Evolutionary conservation across 2,888 invertebrate genomes (phyloP), one percentile per base, ranked within the genome.

Genomic region (Eustalomyia histrio): DNA sequence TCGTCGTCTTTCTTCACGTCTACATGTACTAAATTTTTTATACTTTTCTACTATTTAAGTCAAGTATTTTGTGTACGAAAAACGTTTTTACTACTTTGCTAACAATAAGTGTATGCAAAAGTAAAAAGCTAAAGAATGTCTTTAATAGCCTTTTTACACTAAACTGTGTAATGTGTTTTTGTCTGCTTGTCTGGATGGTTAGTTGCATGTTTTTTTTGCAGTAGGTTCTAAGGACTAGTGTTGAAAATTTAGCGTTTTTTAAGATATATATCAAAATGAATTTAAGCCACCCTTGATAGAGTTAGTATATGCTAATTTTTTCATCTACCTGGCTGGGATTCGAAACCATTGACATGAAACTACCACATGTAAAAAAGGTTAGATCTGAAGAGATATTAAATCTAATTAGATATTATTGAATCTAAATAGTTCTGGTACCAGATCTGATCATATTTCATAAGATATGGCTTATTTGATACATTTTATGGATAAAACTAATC

Each of bases 1-100:
- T 35, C 43, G 21, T 57, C 35, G 2, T 35, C 39, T 29, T 72
- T 8, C 16, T 21, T 9, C 9, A 47, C 29, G 29, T 35, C 18
- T n/a, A 55, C 10, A 2, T 4, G 1, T 16, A n/a, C 33, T 57
- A 55, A 55, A 55, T 57, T 24, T 14, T 17, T 24, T 39, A 24
- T 39, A 55, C 29, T 33, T 43, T 29, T 29, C 12, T 18, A 43
- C 39, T 53, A 43, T 72, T 57, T 57, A 57, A 57, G 72, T 64
- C 63, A 73, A 64, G 63, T 57, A 39, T 63, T 29, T 64, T 52
- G 43, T 47, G 14, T 39, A 12, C 12, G 39, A 47, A 7, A 47
- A 6, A n/a, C 43, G 14, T 47, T n/a, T 47, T 14, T n/a, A 47
- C 43, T 39, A 39, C 39, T 39, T 29, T 39, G 9, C 43, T n/a